Evolutionary conservation across 2,888 invertebrate species (phyloP).

Genomic region (Lycia hirtaria): DNA sequence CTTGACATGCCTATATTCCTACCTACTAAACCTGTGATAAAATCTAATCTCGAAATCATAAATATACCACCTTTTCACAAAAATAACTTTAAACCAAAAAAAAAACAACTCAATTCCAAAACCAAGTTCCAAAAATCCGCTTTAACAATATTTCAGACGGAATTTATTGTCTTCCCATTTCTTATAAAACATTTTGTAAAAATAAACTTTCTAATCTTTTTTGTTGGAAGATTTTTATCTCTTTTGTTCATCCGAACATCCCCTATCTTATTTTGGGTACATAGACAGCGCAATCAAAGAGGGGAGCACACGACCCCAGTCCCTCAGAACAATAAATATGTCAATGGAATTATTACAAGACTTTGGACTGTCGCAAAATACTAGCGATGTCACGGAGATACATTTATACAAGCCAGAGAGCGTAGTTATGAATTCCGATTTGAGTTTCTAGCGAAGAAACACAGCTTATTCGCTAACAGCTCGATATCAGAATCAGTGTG

Average conservation of each 20-base stretch:
- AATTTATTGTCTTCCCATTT: slow-evolving; percentile 40
- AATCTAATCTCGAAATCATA: not conserved
- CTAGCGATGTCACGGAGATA: slow-evolving; percentile 24
- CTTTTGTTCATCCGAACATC: slow-evolving; percentile 29
- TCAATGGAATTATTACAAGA: slow-evolving; percentile 81
- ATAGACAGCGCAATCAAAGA: slow-evolving; percentile 52
- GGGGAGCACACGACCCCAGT: slow-evolving; percentile 60
- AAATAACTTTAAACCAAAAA: slow-evolving; percentile 4
- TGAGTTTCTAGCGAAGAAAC: too few species aligned
- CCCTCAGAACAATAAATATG: slow-evolving; percentile 82
- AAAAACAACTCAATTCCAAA: slow-evolving; percentile 24
- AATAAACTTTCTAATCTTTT: slow-evolving; percentile 32
- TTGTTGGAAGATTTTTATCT: slow-evolving; percentile 55
- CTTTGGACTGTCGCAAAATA: slow-evolving; percentile 48
- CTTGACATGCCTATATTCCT: too few species aligned
- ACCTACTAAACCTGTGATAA: not conserved
- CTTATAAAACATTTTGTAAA: slow-evolving; percentile 34
- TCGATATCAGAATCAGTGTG: too few species aligned
- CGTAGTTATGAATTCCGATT: too few species aligned
- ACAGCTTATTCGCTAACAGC: too few species aligned
- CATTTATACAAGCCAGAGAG: too few species aligned
- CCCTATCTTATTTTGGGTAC: slow-evolving; percentile 42
- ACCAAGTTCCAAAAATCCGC: slow-evolving; percentile 20
- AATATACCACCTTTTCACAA: slow-evolving; percentile 3
- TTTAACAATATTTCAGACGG: slow-evolving; percentile 35